Conservation (phyloP, 2,888 invertebrate genomes). For the Drosophila aldrichi region DNA sequence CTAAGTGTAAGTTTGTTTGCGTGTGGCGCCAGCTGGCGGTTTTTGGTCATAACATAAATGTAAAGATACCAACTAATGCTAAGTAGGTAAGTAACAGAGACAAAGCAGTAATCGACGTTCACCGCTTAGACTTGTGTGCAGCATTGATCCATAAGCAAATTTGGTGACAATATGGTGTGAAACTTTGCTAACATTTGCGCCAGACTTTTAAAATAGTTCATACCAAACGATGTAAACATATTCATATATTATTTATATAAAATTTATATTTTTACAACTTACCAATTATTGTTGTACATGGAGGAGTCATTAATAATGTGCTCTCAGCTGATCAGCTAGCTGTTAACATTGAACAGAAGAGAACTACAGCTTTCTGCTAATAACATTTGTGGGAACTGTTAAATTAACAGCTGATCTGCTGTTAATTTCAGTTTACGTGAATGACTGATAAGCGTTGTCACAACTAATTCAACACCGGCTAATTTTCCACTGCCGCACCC, state of each 20-base stretch:
- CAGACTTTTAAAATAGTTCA: no score
- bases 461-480: not conserved
- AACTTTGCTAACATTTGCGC: not conserved
- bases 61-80: not conserved
- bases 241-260: no score
- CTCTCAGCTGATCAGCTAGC: no score
- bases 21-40: conserved; percentile 14
- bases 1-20: not conserved
- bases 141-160: not conserved
- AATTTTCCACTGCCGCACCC: not conserved
- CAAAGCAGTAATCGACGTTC: not conserved
- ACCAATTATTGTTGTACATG: no score
- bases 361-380: not conserved
- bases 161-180: not conserved
- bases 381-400: not conserved
- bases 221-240: no score
- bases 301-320: no score
- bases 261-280: no score
- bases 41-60: no score
- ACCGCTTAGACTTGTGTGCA: not conserved
- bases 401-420: conserved; percentile 4
- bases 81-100: not conserved
- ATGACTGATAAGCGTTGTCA: not conserved
- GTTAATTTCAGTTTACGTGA: not conserved
- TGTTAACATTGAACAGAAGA: not conserved